Base-by-base conservation (phyloP, 2,113 vertebrate species). In the Rhea americana region DNA sequence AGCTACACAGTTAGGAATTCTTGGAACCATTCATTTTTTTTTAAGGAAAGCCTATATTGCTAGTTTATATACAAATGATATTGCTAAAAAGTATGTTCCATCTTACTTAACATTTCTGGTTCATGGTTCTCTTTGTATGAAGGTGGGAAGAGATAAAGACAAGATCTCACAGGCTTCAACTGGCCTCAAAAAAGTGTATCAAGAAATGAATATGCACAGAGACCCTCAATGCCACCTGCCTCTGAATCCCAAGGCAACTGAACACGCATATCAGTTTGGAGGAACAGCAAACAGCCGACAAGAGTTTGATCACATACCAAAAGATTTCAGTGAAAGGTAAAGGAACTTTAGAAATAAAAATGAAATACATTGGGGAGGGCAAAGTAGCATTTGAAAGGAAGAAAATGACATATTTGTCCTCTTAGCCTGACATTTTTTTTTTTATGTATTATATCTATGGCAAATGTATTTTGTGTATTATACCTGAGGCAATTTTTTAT, bases 221-320 rank as follows among this genome's bases (percentile, higher is more conserved):
- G 94, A 93, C 17, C 85, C 97, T 43, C 96, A 97, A 20, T 99
- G 99, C 89, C 97, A 97, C 61, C 97, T 98, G 53, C 97, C 98
- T 70, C 95, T 93, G 56, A 98, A 83, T 45, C 99, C 98, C 41
- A 98, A 93, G 91, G 97, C 98, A 16, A 97, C 95, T 1, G 95
- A 94, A 43, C 95, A 98, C 0, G 98, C 98, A 1, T 98, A 98
- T 86, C 98, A 98, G 48, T 99, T 98, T 5, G 98, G 99, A 18
- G 98, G 98, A 80, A 98, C 98, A 11, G 98, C 98, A 91, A 98
- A 99, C 95, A 99, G 99, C 93, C 98, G 98, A 35, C 99, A 98
- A 85, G 99, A 99, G 96, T 99, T 98, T 95, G 92, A 97, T 47
- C 92, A 98, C 50, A 51, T 99, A 82, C 97, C 98, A 94, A 97